phyloP scores from a whole-genome alignment of 1,140 invertebrate genomes.

The Sitobion miscanthi region DNA sequence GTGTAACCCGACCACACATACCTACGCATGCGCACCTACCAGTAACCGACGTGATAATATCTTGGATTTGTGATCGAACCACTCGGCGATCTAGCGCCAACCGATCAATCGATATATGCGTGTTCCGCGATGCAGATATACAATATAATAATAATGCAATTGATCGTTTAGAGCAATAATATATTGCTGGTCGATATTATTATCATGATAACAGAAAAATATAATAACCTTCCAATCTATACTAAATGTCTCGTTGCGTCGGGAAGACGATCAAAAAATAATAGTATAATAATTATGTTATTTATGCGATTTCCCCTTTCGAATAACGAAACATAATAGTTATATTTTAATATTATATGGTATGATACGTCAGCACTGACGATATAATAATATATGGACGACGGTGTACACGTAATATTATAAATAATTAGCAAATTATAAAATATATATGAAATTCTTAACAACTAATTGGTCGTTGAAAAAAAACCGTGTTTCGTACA shows the following conservation, averaged over 20 bases:
- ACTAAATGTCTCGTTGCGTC: not conserved
- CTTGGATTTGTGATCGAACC: not conserved
- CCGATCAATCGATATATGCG: not conserved
- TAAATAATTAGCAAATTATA: not conserved
- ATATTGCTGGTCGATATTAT: not conserved
- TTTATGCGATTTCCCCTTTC: not conserved
- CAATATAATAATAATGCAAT: not conserved
- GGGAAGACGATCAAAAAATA: not conserved
- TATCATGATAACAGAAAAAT: not conserved
- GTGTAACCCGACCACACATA: not conserved
- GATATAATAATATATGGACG: not conserved
- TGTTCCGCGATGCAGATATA: not conserved
- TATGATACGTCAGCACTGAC: not conserved
- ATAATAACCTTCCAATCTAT: not conserved
- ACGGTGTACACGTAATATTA: not conserved
- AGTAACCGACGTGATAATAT: not conserved
- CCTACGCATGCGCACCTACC: not conserved
- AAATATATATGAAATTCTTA: not conserved
- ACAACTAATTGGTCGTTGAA: slow-evolving; percentile 37
- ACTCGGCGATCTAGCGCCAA: not conserved
- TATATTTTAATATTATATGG: not conserved
- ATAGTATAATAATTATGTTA: not conserved
- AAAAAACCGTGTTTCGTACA: slow-evolving; percentile 39
- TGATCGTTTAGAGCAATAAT: not conserved
- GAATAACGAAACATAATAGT: not conserved